Percentiles rank a stretch among this genome's conserved stretches.
These are phyloP conservation scores for Drosophila ficusphila DNA, from an alignment of 1,140 invertebrate genomes.

Conservation along the genomic window DNA sequence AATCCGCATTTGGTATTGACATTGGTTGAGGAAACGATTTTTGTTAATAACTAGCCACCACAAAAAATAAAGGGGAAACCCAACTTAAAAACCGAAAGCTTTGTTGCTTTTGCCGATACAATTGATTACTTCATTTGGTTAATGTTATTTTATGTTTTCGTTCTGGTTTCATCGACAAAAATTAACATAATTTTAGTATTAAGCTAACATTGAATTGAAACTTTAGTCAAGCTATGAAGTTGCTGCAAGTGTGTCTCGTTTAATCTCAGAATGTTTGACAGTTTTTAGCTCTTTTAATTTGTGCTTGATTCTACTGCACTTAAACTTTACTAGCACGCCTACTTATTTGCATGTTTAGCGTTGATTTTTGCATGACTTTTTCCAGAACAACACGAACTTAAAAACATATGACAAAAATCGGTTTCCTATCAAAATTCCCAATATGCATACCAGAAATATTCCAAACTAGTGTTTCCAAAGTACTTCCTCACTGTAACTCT, in stretches of 20 bases:
- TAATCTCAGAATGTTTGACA: conserved; percentile 41
- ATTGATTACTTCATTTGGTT: conserved; percentile 40
- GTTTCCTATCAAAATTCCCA: conserved; percentile 70
- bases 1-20: conserved; percentile 62
- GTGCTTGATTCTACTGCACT: conserved; percentile 8
- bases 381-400: conserved; percentile 15
- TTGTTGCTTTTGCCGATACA: conserved; percentile 53
- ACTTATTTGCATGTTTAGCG: conserved; percentile 26
- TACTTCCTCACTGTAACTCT: conserved; percentile 40
- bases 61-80: conserved; percentile 1
- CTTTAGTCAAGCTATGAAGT: conserved; percentile 84
- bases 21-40: conserved; percentile 79
- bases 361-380: conserved; percentile 46
- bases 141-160: conserved; percentile 29
- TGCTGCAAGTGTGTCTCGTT: conserved; percentile 82
- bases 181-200: conserved; percentile 59
- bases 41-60: conserved; percentile 52
- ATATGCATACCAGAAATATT: conserved; percentile 56
- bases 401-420: conserved; percentile 69
- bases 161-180: conserved; percentile 32
- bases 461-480: conserved; percentile 33
- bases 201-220: conserved; percentile 78
- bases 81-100: conserved; percentile 48
- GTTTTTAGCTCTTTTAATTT: conserved; percentile 33
- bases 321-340: conserved; percentile 32